Percentiles rank a stretch among this genome's conserved stretches.
Evolutionary conservation across 1,140 invertebrate genomes (phyloP).

Genomic region (Cardiocondyla obscurior): DNA sequence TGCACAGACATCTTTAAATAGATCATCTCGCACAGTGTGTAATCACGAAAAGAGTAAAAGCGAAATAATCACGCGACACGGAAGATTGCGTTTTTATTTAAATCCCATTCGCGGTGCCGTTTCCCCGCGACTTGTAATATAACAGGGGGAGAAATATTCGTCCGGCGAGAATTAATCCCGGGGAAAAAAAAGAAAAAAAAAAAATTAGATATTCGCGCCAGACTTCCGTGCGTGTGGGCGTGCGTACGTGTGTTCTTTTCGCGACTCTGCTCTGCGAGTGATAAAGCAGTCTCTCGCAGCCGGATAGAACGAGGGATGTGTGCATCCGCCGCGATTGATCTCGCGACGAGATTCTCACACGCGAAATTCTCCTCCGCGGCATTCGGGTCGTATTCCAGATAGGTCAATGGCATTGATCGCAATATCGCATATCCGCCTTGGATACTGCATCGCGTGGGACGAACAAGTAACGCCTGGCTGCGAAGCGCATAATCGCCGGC

Average conservation of each 20-base stretch:
- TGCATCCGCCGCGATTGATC: slow-evolving; percentile 60
- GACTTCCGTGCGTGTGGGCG: background rate
- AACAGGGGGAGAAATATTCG: slow-evolving; percentile 30
- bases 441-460: slow-evolving; percentile 64
- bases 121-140: slow-evolving; percentile 30
- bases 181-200: slow-evolving; percentile 5
- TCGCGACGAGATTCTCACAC: slow-evolving; percentile 65
- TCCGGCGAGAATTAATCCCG: slow-evolving; percentile 41
- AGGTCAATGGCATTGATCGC: slow-evolving; percentile 66
- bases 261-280: slow-evolving; percentile 9
- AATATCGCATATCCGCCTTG: slow-evolving; percentile 66
- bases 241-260: background rate
- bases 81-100: slow-evolving; percentile 54
- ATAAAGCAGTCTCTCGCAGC: slow-evolving; percentile 26
- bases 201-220: slow-evolving; percentile 45
- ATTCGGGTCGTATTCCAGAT: slow-evolving; percentile 69
- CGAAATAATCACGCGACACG: slow-evolving; percentile 36
- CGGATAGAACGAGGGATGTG: slow-evolving; percentile 31
- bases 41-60: slow-evolving; percentile 13
- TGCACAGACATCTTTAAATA: slow-evolving; percentile 6
- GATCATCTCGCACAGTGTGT: background rate
- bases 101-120: slow-evolving; percentile 33
- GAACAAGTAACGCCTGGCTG: slow-evolving; percentile 54
- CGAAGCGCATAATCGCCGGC: slow-evolving; percentile 1
- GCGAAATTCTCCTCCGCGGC: slow-evolving; percentile 28